phyloP scores from a whole-genome alignment of 1,140 invertebrate genomes.

The Anastatus disparis region DNA sequence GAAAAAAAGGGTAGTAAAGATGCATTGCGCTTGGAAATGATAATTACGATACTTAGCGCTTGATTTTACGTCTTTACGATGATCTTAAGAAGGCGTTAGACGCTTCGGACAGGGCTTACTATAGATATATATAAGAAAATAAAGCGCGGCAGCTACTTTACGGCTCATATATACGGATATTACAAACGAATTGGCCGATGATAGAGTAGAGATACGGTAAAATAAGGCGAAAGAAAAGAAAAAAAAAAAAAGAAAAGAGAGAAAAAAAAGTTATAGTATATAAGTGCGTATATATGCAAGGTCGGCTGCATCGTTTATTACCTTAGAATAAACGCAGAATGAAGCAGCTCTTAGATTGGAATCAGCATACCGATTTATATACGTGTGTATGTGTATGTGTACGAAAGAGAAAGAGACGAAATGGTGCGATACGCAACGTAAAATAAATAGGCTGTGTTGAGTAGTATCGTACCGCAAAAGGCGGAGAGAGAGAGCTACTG shows the following conservation, averaged over 20 bases:
- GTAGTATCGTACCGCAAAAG: neutral
- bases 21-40: no score
- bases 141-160: neutral
- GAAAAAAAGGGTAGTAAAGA: no score
- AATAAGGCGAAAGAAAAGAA: no score
- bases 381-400: neutral
- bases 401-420: neutral
- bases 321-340: neutral
- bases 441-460: slow-evolving; percentile 19
- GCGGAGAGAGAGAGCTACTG: no score
- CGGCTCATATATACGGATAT: neutral
- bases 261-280: no score
- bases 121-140: neutral
- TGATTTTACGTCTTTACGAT: neutral
- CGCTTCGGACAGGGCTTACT: neutral
- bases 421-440: neutral
- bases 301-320: neutral
- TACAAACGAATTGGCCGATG: slow-evolving; percentile 9
- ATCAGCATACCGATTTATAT: slow-evolving; percentile 3
- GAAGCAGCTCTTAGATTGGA: neutral
- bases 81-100: neutral
- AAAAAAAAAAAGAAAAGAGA: no score
- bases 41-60: slow-evolving; percentile 16
- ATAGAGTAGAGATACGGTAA: neutral
- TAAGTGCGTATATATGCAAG: neutral